A percentile compares a stretch with the other conserved stretches of the same genome.
Conservation (phyloP, 2,888 invertebrate genomes). For the Eulithis prunata region DNA sequence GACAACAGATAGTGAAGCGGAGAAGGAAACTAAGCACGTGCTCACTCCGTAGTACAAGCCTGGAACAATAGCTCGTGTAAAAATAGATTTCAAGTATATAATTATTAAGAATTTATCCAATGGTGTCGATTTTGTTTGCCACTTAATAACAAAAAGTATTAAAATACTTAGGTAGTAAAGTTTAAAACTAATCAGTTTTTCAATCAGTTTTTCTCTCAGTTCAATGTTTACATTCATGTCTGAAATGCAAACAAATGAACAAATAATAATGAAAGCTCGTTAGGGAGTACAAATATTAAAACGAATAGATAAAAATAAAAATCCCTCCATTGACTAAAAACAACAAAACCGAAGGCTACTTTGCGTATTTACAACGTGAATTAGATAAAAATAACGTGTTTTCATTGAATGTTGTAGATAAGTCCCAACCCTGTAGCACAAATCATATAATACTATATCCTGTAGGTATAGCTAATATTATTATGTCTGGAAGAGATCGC, state of each 20-base stretch:
- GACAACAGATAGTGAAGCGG: slow-evolving; percentile 92
- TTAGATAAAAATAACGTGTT: too few relatives aligned
- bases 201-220: background rate
- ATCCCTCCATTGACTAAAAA: slow-evolving; percentile 15
- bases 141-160: too few relatives aligned
- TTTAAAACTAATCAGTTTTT: too few relatives aligned
- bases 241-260: slow-evolving; percentile 17
- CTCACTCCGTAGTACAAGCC: slow-evolving; percentile 93
- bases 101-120: background rate
- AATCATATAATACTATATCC: too few relatives aligned
- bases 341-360: background rate
- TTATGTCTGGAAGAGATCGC: too few relatives aligned
- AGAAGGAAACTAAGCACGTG: slow-evolving; percentile 92
- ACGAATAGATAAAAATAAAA: slow-evolving; percentile 28
- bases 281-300: slow-evolving; percentile 36
- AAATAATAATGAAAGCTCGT: slow-evolving; percentile 35
- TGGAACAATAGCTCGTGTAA: slow-evolving; percentile 61
- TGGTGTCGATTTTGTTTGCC: too few relatives aligned
- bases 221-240: background rate
- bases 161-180: too few relatives aligned
- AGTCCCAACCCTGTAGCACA: too few relatives aligned
- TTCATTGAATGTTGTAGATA: too few relatives aligned
- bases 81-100: background rate
- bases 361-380: too few relatives aligned
- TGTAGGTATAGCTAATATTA: too few relatives aligned